These are phyloP conservation scores for Acronicta leporina DNA, from an alignment of 2,888 invertebrate genomes.

Conservation along the genomic window DNA sequence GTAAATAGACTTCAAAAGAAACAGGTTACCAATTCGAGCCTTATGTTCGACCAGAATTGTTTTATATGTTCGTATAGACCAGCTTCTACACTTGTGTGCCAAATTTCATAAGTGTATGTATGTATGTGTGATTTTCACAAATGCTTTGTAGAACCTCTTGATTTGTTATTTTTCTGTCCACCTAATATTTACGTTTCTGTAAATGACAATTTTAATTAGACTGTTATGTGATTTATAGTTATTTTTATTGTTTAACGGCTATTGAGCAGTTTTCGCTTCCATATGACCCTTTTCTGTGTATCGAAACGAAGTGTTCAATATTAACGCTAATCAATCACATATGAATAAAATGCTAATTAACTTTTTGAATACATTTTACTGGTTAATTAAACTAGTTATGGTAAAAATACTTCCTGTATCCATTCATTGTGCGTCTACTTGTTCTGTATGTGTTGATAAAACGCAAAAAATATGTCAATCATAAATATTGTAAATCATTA, in stretches of 20 bases:
- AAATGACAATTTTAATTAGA: background rate
- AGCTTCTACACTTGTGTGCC: no score
- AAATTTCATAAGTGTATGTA: no score
- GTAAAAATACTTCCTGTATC: slow-evolving; percentile 11
- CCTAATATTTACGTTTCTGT: slow-evolving; percentile 6
- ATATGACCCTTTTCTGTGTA: slow-evolving; percentile 19
- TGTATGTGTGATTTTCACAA: no score
- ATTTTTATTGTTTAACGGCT: slow-evolving; percentile 42
- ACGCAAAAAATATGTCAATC: slow-evolving; percentile 19
- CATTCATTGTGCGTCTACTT: slow-evolving; percentile 4
- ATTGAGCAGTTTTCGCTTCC: slow-evolving; percentile 22
- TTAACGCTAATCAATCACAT: background rate
- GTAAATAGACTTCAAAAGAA: no score
- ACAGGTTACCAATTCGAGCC: no score
- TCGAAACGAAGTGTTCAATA: background rate
- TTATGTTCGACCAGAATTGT: no score
- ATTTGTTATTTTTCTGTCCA: no score
- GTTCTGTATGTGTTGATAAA: slow-evolving; percentile 13
- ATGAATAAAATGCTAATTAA: slow-evolving; percentile 7
- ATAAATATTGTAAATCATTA: background rate
- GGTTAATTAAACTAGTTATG: slow-evolving; percentile 4
- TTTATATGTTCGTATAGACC: no score
- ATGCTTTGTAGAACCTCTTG: no score
- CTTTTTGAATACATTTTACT: background rate
- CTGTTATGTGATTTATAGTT: slow-evolving; percentile 7